Percentiles rank a stretch among this genome's conserved stretches.
phyloP scores from a whole-genome alignment of 2,113 vertebrate genomes.

The Tragelaphus scriptus region DNA sequence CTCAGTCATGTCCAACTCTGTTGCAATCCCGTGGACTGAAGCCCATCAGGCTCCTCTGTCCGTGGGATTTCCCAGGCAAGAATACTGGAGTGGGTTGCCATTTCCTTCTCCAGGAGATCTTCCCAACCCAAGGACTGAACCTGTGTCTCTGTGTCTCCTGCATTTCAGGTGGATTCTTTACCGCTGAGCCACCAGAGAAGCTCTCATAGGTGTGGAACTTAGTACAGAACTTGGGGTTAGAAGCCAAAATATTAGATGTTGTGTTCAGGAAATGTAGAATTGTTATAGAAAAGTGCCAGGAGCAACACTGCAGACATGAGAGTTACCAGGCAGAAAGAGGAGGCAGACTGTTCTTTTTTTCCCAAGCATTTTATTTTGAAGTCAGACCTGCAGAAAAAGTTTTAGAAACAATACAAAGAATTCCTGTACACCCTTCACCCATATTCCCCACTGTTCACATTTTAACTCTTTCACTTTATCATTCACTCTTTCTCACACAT shows the following conservation, averaged over 20 bases:
- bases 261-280: neutral
- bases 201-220: neutral
- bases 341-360: neutral
- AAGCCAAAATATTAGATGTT: neutral
- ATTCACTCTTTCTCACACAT: neutral
- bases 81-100: neutral
- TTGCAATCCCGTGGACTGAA: neutral
- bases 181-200: accelerated
- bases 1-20: neutral
- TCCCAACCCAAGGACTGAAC: neutral
- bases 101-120: neutral
- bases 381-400: neutral
- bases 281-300: neutral
- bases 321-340: neutral
- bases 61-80: neutral
- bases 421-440: neutral
- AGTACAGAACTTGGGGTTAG: neutral
- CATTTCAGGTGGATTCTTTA: neutral
- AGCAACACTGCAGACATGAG: neutral
- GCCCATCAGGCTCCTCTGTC: neutral
- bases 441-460: neutral
- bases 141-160: neutral
- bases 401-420: neutral
- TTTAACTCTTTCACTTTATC: neutral
- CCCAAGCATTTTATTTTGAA: neutral